Evolutionary conservation across 2,113 vertebrate genomes (phyloP).

Genomic region (Hippocampus zosterae): DNA sequence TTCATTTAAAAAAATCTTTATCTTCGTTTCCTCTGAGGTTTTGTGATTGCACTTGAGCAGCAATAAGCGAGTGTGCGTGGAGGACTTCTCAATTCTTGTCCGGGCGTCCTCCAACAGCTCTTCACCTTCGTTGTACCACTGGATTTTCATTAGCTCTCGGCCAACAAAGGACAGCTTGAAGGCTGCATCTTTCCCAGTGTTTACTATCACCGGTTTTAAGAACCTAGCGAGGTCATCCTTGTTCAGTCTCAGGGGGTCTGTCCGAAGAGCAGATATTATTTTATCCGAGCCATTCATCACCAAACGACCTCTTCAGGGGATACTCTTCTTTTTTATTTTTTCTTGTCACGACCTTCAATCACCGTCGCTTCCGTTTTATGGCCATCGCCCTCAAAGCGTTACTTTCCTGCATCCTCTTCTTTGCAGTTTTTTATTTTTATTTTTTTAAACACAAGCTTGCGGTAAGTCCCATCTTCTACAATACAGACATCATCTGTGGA

Average conservation of each 20-base stretch:
- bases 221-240: slow-evolving; percentile 71
- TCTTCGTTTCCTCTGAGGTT: slow-evolving; percentile 78
- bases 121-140: slow-evolving; percentile 79
- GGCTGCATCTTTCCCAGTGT: slow-evolving; percentile 70
- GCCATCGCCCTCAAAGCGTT: slow-evolving; percentile 77
- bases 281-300: background rate
- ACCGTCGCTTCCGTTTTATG: slow-evolving; percentile 73
- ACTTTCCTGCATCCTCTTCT: slow-evolving; percentile 77
- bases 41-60: slow-evolving; percentile 74
- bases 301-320: background rate
- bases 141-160: slow-evolving; percentile 73
- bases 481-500: slow-evolving; percentile 67
- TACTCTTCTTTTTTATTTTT: background rate
- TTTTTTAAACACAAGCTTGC: no score
- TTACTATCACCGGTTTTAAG: slow-evolving; percentile 72
- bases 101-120: slow-evolving; percentile 66
- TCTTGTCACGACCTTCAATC: slow-evolving; percentile 61
- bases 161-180: slow-evolving; percentile 79
- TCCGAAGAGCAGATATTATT: slow-evolving; percentile 4
- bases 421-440: slow-evolving; percentile 55
- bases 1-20: slow-evolving; percentile 81
- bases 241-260: slow-evolving; percentile 81
- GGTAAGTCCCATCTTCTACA: no score
- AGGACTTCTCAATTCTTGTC: slow-evolving; percentile 71
- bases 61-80: slow-evolving; percentile 66